phyloP scores from a whole-genome alignment of 37 sponge, comb jelly and placozoan species.

The Hormiphora californensis region DNA sequence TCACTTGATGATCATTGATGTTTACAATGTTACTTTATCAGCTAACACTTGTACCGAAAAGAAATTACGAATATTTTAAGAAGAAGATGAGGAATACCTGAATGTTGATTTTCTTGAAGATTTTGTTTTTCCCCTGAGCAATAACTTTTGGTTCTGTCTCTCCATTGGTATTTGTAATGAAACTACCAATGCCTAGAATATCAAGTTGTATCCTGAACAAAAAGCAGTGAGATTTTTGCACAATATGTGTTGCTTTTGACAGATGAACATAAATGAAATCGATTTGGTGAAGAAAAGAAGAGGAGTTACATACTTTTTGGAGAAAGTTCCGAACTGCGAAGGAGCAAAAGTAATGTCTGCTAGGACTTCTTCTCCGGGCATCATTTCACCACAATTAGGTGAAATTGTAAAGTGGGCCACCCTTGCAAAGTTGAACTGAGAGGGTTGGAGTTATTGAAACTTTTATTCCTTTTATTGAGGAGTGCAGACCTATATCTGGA shows the following conservation, averaged over 20 bases:
- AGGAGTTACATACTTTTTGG: slow-evolving; percentile 16
- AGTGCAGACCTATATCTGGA: too few relatives aligned
- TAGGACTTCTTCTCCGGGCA: background rate
- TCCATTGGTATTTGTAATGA: slow-evolving; percentile 26
- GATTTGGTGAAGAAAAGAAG: too few relatives aligned
- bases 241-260: background rate
- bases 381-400: background rate
- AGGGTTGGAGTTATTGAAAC: too few relatives aligned
- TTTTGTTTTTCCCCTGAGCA: slow-evolving; percentile 46
- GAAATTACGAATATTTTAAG: too few relatives aligned
- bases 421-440: slow-evolving; percentile 48
- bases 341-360: slow-evolving; percentile 34
- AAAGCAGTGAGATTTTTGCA: background rate
- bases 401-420: slow-evolving; percentile 26
- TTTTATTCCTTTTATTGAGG: too few relatives aligned
- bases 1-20: too few relatives aligned
- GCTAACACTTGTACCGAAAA: too few relatives aligned
- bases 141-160: slow-evolving; percentile 20
- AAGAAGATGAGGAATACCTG: too few relatives aligned
- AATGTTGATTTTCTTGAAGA: background rate
- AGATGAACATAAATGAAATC: background rate
- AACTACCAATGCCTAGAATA: slow-evolving; percentile 38
- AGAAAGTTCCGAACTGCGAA: slow-evolving; percentile 43
- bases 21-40: too few relatives aligned
- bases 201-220: slow-evolving; percentile 44